phyloP scores from a whole-genome alignment of 2,888 invertebrate genomes.

The Sinohyriopsis cumingii region DNA sequence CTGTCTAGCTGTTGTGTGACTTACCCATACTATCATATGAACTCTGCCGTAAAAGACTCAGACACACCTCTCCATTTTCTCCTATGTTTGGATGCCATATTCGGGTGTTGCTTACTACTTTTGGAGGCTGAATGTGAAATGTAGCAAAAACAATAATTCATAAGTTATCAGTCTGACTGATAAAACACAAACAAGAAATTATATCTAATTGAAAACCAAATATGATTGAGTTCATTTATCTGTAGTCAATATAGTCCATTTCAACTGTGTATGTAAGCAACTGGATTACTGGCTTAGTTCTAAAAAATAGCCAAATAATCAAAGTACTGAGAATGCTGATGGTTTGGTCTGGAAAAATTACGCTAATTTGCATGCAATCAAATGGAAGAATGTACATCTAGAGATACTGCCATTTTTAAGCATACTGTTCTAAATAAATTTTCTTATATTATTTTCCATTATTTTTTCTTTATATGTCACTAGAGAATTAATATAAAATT shows the following conservation, averaged over 20 bases:
- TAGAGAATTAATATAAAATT: background rate
- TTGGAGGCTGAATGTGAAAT: constrained; percentile 82
- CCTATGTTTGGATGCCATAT: constrained; percentile 98
- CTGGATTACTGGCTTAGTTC: no score
- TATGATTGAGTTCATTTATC: background rate
- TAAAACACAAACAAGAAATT: background rate
- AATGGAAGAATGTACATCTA: no score
- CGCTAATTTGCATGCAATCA: no score
- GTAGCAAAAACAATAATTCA: background rate
- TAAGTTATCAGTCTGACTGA: constrained; percentile 1
- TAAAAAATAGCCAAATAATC: no score
- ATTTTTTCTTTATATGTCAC: background rate
- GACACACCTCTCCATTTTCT: constrained; percentile 92
- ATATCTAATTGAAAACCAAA: background rate
- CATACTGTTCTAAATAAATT: background rate
- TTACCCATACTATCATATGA: constrained; percentile 88
- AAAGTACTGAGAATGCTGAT: no score
- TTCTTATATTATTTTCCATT: no score
- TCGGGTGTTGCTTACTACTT: constrained; percentile 91
- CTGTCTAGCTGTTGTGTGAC: constrained; percentile 14
- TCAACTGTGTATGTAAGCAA: no score
- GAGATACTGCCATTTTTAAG: no score
- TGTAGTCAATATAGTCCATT: no score
- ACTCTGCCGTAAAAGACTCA: constrained; percentile 90
- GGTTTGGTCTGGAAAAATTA: no score